Conservation (phyloP, 2,888 invertebrate genomes). For the Athripsodes cinereus region DNA sequence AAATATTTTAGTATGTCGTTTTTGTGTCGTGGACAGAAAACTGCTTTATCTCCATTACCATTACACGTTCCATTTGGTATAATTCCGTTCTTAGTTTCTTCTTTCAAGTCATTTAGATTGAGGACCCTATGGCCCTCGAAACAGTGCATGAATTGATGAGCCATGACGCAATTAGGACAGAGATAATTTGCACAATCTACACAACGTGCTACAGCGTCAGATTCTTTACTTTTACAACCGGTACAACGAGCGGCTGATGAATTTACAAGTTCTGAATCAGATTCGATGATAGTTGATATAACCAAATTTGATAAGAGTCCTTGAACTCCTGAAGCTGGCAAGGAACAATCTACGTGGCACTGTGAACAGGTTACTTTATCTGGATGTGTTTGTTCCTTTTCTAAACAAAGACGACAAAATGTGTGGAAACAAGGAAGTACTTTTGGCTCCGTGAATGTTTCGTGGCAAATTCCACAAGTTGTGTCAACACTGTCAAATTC, state of each 20-base stretch:
- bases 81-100: constrained; percentile 49
- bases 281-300: constrained; percentile 50
- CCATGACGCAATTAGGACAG: constrained; percentile 96
- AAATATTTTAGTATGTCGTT: constrained; percentile 88
- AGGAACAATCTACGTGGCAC: constrained; percentile 50
- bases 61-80: constrained; percentile 46
- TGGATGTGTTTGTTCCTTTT: constrained; percentile 61
- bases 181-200: constrained; percentile 95
- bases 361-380: constrained; percentile 73
- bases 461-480: constrained; percentile 67
- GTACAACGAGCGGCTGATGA: constrained; percentile 73
- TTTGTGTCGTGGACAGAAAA: constrained; percentile 84
- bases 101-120: constrained; percentile 60
- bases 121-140: constrained; percentile 94
- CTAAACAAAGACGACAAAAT: constrained; percentile 77
- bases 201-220: constrained; percentile 92
- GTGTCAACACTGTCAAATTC: constrained; percentile 56
- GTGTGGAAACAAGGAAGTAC: constrained; percentile 78
- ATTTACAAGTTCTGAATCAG: constrained; percentile 48
- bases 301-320: constrained; percentile 63
- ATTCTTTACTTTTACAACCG: constrained; percentile 92
- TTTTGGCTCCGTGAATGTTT: constrained; percentile 67
- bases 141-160: constrained; percentile 98
- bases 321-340: constrained; percentile 53
- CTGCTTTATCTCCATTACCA: constrained; percentile 55